These are phyloP conservation scores for Microdon myrmicae DNA, from an alignment of 2,888 invertebrate species.

Conservation along the genomic window DNA sequence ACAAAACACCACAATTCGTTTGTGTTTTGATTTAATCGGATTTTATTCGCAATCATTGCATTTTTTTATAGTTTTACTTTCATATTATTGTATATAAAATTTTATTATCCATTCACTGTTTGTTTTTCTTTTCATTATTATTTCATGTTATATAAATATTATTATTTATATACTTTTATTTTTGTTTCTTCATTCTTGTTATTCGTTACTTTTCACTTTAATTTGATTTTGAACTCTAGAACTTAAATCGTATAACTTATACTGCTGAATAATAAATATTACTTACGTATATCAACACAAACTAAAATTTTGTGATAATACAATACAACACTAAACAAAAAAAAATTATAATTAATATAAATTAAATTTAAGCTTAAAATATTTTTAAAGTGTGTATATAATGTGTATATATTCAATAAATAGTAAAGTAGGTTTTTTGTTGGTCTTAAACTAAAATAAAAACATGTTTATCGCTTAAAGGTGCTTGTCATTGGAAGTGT, in stretches of 20 bases:
- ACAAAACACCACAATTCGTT: too few species aligned
- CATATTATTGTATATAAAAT: constrained; percentile 26
- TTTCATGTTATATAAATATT: too few species aligned
- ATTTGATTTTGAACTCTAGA: constrained; percentile 40
- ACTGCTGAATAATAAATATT: constrained; percentile 49
- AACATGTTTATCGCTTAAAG: constrained; percentile 55
- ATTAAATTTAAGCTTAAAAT: constrained; percentile 44
- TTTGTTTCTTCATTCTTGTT: constrained; percentile 20
- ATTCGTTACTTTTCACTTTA: constrained; percentile 7
- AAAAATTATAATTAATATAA: constrained; percentile 35
- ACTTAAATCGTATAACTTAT: constrained; percentile 35
- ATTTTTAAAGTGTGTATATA: constrained; percentile 21
- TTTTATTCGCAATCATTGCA: too few species aligned
- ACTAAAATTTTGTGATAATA: constrained; percentile 25
- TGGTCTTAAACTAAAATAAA: constrained; percentile 33
- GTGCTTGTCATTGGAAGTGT: constrained; percentile 63
- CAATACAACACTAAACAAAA: constrained; percentile 33
- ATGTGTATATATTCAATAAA: constrained; percentile 43
- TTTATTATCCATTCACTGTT: constrained; percentile 14
- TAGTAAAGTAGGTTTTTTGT: constrained; percentile 48
- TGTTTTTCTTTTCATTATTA: constrained; percentile 4
- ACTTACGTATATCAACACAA: constrained; percentile 42
- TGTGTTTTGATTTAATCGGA: too few species aligned
- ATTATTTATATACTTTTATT: constrained; percentile 22
- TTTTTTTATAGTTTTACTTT: too few species aligned